Evolutionary conservation across 2,113 vertebrate species (phyloP).

Genomic region (Sinocyclocheilus grahami): DNA sequence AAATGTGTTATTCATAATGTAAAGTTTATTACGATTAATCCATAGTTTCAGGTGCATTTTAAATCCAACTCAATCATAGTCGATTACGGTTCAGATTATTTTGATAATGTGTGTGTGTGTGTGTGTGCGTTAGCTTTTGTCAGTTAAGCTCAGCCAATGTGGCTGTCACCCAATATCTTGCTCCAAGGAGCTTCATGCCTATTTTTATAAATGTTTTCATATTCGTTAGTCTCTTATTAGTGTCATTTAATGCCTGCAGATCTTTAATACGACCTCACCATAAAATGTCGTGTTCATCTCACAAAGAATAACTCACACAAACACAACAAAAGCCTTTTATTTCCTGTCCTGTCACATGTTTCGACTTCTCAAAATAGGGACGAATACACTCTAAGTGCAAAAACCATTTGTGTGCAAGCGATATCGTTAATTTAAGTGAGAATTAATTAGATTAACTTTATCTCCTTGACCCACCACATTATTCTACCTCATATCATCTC

Average conservation of each 20-base stretch:
- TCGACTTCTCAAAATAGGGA: slow-evolving; percentile 52
- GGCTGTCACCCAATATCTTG: slow-evolving; percentile 72
- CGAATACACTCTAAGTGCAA: slow-evolving; percentile 53
- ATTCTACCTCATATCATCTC: slow-evolving; percentile 70
- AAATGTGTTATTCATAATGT: no score
- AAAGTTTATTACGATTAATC: no score
- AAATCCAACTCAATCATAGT: background rate
- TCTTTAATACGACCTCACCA: slow-evolving; percentile 66
- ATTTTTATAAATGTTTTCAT: slow-evolving; percentile 79
- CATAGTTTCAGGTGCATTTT: background rate
- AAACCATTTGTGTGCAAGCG: slow-evolving; percentile 64
- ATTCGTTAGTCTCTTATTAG: slow-evolving; percentile 76
- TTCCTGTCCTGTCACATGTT: slow-evolving; percentile 59
- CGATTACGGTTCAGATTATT: slow-evolving; percentile 15
- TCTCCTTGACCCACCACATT: slow-evolving; percentile 67
- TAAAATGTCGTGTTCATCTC: slow-evolving; percentile 72
- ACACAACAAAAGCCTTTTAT: slow-evolving; percentile 75
- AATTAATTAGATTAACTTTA: slow-evolving; percentile 73
- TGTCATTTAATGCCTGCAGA: slow-evolving; percentile 71
- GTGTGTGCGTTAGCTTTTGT: slow-evolving; percentile 61
- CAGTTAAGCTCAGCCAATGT: slow-evolving; percentile 68
- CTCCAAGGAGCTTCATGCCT: slow-evolving; percentile 65
- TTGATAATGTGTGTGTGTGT: slow-evolving; percentile 7
- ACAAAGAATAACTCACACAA: slow-evolving; percentile 74
- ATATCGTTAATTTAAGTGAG: slow-evolving; percentile 73